Base-by-base conservation (phyloP, 1,140 invertebrate species). In the Mizuhopecten yessoensis region DNA sequence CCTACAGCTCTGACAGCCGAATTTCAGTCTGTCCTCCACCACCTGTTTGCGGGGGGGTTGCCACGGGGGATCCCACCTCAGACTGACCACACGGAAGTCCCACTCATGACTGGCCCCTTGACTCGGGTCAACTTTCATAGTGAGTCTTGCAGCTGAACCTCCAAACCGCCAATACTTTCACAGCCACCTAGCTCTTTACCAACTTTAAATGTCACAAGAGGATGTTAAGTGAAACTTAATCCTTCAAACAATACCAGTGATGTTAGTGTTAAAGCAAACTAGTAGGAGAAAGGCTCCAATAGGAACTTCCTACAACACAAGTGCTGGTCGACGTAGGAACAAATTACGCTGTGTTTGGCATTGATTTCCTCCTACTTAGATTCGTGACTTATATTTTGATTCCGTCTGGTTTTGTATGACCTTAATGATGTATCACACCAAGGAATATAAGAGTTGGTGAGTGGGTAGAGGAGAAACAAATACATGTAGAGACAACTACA, bases 21-120 rank as follows among this genome's bases (percentile, higher is more conserved):
- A 75, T 75, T 75, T 75, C 23, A 75, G 57, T n/a, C 57, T 75
- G 57, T 75, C 57, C 23, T 75, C 57, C 57, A 75, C 57, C 57
- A 75, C 57, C 17, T 75, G 57, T 29, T n/a, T n/a, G 0, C 11
- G 57, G 17, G 57, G 57, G 1, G 57, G 29, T 29, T 75, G 15
- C 29, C 57, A 23, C 5, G 57, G 23, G 11, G 57, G 23, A 75
- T 75, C 57, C 57, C 57, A 75, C n/a, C 23, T 75, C n/a, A 75
- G 29, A 29, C 57, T 75, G 23, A 75, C 57, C 57, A 75, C 57
- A 9, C 57, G 23, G 9, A 75, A 3, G 11, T 75, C 57, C 23
- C 57, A 75, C 23, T 75, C 57, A 29, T 75, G 23, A 75, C 29
- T 29, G 3, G 57, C 29, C 57, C 29, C 57, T 1, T 9, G 23